Evolutionary conservation across 2,888 invertebrate genomes (phyloP).

Genomic region (Cylindroiulus punctatus): DNA sequence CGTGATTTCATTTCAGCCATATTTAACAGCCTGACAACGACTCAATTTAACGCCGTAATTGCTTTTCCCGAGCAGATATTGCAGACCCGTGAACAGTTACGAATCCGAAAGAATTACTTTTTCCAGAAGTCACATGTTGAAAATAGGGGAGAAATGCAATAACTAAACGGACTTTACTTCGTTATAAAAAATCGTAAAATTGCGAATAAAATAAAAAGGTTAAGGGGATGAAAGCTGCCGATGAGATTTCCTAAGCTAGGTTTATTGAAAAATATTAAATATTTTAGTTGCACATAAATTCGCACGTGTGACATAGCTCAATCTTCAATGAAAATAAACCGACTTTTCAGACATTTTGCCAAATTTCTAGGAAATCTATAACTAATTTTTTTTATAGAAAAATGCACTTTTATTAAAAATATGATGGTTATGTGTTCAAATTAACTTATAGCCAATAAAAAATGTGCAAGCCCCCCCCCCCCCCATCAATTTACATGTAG

Average conservation of each 20-base stretch:
- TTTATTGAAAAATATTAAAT: background rate
- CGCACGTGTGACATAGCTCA: too few species aligned
- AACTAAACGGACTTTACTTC: background rate
- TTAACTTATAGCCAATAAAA: too few species aligned
- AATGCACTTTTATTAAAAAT: too few species aligned
- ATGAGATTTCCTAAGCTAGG: background rate
- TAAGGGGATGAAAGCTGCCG: background rate
- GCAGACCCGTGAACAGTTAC: background rate
- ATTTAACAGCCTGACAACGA: background rate
- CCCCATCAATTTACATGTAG: too few species aligned
- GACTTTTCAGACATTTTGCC: too few species aligned
- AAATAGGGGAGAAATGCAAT: background rate
- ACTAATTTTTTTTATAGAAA: too few species aligned
- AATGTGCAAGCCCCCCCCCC: too few species aligned
- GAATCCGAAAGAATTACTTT: background rate
- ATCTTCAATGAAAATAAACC: too few species aligned
- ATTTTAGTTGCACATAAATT: too few species aligned
- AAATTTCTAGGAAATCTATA: too few species aligned
- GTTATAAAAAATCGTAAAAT: background rate
- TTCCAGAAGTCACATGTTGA: background rate
- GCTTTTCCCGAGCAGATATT: background rate
- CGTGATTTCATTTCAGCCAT: background rate
- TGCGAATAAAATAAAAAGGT: background rate
- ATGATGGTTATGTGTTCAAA: too few species aligned
- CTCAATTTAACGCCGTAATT: background rate